phyloP scores from a whole-genome alignment of 2,797 vertebrate species.

The Pipistrellus pygmaeus region DNA sequence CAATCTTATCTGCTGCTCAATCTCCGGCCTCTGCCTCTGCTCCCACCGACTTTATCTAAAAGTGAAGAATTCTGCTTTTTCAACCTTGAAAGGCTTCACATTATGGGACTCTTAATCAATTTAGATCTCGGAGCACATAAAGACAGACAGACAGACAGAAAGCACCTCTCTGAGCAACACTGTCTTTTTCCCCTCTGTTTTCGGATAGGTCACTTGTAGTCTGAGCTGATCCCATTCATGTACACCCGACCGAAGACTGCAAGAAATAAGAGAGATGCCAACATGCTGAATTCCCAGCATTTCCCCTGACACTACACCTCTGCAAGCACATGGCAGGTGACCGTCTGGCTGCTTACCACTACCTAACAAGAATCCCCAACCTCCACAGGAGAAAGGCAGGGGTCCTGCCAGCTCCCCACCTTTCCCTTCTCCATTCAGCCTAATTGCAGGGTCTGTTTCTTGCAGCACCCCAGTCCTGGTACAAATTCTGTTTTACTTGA shows the following conservation, averaged over 20 bases:
- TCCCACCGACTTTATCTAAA: slow-evolving; percentile 57
- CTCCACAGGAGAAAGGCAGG: not conserved
- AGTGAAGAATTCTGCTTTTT: slow-evolving; percentile 57
- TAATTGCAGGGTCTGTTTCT: not conserved
- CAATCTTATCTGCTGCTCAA: slow-evolving; percentile 70
- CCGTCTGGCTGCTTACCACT: not conserved
- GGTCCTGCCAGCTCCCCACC: not conserved
- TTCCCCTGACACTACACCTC: not conserved
- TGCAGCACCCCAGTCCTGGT: not conserved
- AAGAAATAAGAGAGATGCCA: not conserved
- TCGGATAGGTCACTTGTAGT: slow-evolving; percentile 11
- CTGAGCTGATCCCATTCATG: slow-evolving; percentile 19
- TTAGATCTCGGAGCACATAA: slow-evolving; percentile 51
- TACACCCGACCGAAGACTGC: not conserved
- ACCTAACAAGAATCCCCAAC: not conserved
- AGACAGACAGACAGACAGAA: slow-evolving; percentile 52
- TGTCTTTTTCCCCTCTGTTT: not conserved
- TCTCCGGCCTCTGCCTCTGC: slow-evolving; percentile 63
- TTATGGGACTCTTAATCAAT: slow-evolving; percentile 29
- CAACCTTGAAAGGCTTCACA: slow-evolving; percentile 61
- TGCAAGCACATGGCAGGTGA: not conserved
- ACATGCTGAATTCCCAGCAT: not conserved
- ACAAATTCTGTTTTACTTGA: not conserved
- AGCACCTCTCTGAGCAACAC: not conserved
- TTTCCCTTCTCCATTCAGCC: not conserved